Evolutionary conservation across 2,797 vertebrate genomes (phyloP).

Genomic region (Natrix natrix): DNA sequence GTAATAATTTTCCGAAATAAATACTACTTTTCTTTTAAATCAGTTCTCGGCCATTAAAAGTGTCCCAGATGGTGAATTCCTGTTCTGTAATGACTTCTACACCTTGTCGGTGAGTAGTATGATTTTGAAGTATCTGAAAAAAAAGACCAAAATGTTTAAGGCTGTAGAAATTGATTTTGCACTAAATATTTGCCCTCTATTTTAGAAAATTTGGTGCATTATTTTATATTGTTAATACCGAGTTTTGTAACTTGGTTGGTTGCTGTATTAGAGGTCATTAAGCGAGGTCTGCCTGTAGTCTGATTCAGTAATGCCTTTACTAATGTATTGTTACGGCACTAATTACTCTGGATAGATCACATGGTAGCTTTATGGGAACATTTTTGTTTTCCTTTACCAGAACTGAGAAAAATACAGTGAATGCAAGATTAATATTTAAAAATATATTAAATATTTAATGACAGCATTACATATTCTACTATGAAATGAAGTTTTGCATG

Average conservation of each 20-base stretch:
- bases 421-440: not conserved
- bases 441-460: not conserved
- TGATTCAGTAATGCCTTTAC: not conserved
- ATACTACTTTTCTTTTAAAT: conserved; percentile 54
- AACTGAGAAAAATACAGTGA: not conserved
- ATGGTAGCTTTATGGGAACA: not conserved
- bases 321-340: not conserved
- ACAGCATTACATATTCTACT: not conserved
- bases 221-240: not conserved
- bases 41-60: conserved; percentile 90
- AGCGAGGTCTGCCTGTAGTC: not conserved
- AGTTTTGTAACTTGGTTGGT: not conserved
- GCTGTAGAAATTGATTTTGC: not conserved
- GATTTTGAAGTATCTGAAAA: not conserved
- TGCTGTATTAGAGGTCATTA: not conserved
- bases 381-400: not conserved
- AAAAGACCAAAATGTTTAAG: not conserved
- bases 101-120: conserved; percentile 74
- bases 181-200: not conserved
- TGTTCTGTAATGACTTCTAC: conserved; percentile 74
- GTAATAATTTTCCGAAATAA: conserved; percentile 29
- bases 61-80: conserved; percentile 86
- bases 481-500: not conserved
- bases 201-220: not conserved
- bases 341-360: not conserved